Conservation (phyloP, 2,888 invertebrate species). For the Coronaproctus castanopsis region DNA sequence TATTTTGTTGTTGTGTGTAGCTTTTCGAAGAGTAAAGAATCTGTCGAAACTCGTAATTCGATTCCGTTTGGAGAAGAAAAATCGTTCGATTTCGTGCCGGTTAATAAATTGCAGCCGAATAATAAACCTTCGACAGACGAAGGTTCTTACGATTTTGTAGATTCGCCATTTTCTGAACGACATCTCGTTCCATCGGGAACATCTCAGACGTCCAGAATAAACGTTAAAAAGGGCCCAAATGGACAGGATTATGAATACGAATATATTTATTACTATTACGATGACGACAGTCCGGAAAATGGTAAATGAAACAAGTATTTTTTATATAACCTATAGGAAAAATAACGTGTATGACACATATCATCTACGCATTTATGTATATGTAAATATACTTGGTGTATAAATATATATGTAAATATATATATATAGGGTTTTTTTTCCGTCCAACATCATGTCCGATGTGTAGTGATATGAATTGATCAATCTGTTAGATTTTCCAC, state of each 20-base stretch:
- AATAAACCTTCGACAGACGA: constrained; percentile 13
- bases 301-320: too few species aligned
- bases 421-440: too few species aligned
- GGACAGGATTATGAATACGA: constrained; percentile 82
- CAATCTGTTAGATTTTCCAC: too few species aligned
- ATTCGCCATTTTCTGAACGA: constrained; percentile 22
- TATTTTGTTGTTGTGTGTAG: too few species aligned
- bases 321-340: too few species aligned
- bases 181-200: constrained; percentile 21
- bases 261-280: constrained; percentile 76
- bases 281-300: constrained; percentile 41
- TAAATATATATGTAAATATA: too few species aligned
- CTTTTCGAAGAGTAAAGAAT: not conserved
- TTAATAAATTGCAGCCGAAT: not conserved
- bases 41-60: not conserved
- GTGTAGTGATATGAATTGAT: too few species aligned
- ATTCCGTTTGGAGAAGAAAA: not conserved
- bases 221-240: constrained; percentile 72
- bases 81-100: not conserved
- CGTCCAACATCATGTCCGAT: too few species aligned
- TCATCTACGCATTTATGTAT: too few species aligned
- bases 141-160: constrained; percentile 23
- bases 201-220: constrained; percentile 42
- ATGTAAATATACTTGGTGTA: too few species aligned
- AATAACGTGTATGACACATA: too few species aligned